Percentiles rank a stretch among this genome's conserved stretches.
Evolutionary conservation across 2,888 invertebrate species (phyloP).

Genomic region (Abrostola tripartita): DNA sequence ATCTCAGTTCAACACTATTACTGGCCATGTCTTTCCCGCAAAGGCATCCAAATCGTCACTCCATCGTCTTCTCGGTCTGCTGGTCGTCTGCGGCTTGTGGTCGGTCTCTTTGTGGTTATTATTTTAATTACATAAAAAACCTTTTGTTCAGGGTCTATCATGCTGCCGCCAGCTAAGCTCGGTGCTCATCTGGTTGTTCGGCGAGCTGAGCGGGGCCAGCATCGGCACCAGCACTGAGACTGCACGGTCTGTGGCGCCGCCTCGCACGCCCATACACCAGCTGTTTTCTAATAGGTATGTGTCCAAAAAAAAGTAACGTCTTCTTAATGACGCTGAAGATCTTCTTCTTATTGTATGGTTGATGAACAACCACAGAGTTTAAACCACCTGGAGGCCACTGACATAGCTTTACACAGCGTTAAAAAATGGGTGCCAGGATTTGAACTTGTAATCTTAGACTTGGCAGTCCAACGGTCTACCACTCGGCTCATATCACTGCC

Average conservation of each 20-base stretch:
- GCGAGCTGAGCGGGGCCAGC: conserved; percentile 71
- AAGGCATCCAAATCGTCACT: background rate
- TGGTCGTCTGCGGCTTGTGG: background rate
- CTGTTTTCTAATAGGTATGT: conserved; percentile 79
- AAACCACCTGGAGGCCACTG: too few relatives aligned
- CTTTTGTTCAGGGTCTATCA: conserved; percentile 82
- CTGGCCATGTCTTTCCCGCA: too few relatives aligned
- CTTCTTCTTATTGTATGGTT: too few relatives aligned
- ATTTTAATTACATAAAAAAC: background rate
- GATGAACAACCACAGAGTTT: too few relatives aligned
- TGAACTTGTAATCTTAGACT: too few relatives aligned
- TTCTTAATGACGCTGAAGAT: too few relatives aligned
- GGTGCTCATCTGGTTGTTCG: conserved; percentile 88
- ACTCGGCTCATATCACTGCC: too few relatives aligned
- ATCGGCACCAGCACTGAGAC: conserved; percentile 37
- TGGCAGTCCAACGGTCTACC: too few relatives aligned
- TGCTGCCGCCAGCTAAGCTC: conserved; percentile 89
- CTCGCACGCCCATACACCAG: conserved; percentile 72
- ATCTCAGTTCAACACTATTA: too few relatives aligned
- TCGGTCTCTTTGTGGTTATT: background rate
- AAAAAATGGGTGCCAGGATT: too few relatives aligned
- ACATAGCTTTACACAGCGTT: too few relatives aligned
- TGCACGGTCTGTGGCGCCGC: conserved; percentile 30
- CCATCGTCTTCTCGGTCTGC: too few relatives aligned
- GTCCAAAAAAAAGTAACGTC: background rate